phyloP scores from a whole-genome alignment of 2,113 vertebrate genomes.

The Trogon surrucura region DNA sequence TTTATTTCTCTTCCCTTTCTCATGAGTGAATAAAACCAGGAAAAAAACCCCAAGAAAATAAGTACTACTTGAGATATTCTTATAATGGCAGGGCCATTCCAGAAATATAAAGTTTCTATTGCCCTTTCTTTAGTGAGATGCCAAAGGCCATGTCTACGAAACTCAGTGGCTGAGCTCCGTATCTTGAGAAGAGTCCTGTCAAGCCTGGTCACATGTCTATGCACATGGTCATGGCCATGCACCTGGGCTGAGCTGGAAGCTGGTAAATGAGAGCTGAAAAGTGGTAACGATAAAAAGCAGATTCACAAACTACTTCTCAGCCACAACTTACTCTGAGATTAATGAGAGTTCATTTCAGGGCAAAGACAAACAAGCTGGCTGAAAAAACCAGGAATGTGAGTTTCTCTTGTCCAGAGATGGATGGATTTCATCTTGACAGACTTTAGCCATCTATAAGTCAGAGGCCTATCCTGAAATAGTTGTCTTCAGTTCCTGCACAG shows the following conservation, averaged over 20 bases:
- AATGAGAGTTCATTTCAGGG: constrained; percentile 52
- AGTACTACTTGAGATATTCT: not conserved
- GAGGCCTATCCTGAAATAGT: not conserved
- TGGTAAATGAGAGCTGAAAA: constrained; percentile 9
- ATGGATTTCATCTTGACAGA: constrained; percentile 41
- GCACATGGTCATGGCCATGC: not conserved
- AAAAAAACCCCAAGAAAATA: not conserved
- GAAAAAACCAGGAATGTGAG: constrained; percentile 34
- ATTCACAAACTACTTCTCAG: constrained; percentile 31
- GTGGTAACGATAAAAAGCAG: constrained; percentile 55
- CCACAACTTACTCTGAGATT: constrained; percentile 11
- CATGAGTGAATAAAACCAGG: not conserved
- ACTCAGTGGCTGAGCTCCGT: not conserved
- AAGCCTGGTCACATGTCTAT: not conserved
- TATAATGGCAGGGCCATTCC: not conserved
- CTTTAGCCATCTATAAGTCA: not conserved
- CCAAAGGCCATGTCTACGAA: not conserved
- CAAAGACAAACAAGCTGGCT: constrained; percentile 47
- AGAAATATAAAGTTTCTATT: not conserved
- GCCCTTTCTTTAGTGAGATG: not conserved
- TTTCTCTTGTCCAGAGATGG: constrained; percentile 46
- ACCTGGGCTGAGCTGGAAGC: not conserved
- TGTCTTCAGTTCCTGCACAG: not conserved
- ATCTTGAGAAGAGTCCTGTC: not conserved
- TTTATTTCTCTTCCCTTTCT: not conserved